These are phyloP conservation scores for Tetramorium simillimum DNA, from an alignment of 1,140 invertebrate genomes.

Conservation along the genomic window DNA sequence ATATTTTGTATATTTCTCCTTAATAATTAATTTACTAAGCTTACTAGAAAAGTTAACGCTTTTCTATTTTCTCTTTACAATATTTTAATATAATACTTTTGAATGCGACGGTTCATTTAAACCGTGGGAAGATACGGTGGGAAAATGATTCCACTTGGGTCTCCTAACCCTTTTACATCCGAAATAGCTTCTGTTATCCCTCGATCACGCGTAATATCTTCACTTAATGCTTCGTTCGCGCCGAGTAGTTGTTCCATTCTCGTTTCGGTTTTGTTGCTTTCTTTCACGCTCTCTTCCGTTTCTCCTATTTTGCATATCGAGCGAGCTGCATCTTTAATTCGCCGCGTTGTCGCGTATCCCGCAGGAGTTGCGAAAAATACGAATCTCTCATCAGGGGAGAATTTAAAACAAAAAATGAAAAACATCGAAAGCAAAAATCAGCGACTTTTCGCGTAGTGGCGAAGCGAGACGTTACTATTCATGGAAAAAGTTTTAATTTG, in stretches of 20 bases:
- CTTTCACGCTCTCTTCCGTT: neutral
- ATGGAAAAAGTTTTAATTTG: conserved; percentile 79
- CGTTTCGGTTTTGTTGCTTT: conserved; percentile 35
- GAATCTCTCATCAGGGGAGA: neutral
- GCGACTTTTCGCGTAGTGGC: conserved; percentile 59
- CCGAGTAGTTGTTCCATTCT: conserved; percentile 24
- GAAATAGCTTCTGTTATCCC: conserved; percentile 26
- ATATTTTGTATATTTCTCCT: too few species aligned
- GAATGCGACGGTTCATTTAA: neutral
- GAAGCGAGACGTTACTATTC: conserved; percentile 71
- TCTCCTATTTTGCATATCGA: conserved; percentile 64
- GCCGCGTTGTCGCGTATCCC: neutral
- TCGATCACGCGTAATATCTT: conserved; percentile 51
- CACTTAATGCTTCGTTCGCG: conserved; percentile 28
- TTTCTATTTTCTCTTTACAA: neutral
- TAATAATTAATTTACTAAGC: neutral
- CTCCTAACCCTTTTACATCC: conserved; percentile 6
- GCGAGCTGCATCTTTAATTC: conserved; percentile 61
- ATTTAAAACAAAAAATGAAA: neutral
- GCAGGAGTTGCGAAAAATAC: conserved; percentile 35
- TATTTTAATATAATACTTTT: neutral
- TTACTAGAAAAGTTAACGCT: neutral
- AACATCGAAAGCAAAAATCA: conserved; percentile 71
- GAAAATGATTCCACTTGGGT: neutral
- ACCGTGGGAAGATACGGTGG: neutral